These are phyloP conservation scores for Phymanthus crucifer DNA, from an alignment of 92 coral and sea anemone genomes.

Conservation along the genomic window DNA sequence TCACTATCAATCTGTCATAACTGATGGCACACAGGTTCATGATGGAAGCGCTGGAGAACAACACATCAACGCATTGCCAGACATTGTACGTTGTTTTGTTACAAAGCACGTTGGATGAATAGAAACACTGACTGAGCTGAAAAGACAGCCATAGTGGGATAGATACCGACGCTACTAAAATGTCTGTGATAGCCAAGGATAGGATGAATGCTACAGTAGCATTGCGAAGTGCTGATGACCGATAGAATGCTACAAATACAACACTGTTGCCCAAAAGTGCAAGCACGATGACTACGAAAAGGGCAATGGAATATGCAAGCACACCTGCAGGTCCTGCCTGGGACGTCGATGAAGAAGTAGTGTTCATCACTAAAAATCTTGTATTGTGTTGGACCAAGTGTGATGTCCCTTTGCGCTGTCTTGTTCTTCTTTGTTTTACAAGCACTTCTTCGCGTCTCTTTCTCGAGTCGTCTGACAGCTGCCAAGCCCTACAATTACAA, in stretches of 20 bases:
- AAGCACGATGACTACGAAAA: slow-evolving; percentile 48
- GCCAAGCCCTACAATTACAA: neutral
- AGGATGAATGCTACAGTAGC: slow-evolving; percentile 75
- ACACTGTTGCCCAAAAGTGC: slow-evolving; percentile 67
- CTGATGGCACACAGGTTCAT: slow-evolving; percentile 87
- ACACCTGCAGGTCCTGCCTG: slow-evolving; percentile 24
- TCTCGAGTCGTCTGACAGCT: neutral
- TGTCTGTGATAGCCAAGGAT: slow-evolving; percentile 76
- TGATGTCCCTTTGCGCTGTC: no score
- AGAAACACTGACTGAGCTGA: slow-evolving; percentile 55
- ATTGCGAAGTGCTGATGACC: slow-evolving; percentile 70
- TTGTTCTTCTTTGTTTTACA: no score
- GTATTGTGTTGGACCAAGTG: neutral
- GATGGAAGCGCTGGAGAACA: slow-evolving; percentile 90
- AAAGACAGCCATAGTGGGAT: slow-evolving; percentile 80
- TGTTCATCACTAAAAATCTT: neutral
- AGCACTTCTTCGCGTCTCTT: no score
- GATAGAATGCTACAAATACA: slow-evolving; percentile 77
- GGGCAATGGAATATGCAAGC: slow-evolving; percentile 37
- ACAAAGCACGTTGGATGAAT: slow-evolving; percentile 11
- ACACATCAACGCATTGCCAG: slow-evolving; percentile 70
- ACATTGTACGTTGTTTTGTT: slow-evolving; percentile 27
- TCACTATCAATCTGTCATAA: slow-evolving; percentile 69
- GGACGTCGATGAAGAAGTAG: neutral
- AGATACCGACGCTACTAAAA: slow-evolving; percentile 70